These are phyloP conservation scores for Nyctibius bracteatus DNA, from an alignment of 2,113 vertebrate genomes.

Conservation along the genomic window DNA sequence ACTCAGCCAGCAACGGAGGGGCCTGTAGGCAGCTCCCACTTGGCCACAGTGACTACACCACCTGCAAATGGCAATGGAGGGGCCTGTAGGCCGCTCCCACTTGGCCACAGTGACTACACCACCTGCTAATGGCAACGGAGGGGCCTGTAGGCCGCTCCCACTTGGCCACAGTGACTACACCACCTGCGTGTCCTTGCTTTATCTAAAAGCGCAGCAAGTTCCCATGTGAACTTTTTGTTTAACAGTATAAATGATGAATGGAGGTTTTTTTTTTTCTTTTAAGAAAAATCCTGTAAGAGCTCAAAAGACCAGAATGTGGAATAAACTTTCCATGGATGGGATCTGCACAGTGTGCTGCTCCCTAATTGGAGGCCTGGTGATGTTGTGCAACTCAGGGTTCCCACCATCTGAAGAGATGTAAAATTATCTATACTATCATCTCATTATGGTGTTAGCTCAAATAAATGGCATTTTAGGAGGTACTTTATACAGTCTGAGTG, in stretches of 20 bases:
- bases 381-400: not conserved
- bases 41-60: too few relatives aligned
- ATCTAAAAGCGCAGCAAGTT: not conserved
- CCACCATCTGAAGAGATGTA: not conserved
- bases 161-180: too few relatives aligned
- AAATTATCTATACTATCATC: not conserved
- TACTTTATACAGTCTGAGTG: not conserved
- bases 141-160: too few relatives aligned
- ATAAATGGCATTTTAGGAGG: not conserved
- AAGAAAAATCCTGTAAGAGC: not conserved
- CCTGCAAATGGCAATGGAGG: too few relatives aligned
- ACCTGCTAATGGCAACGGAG: too few relatives aligned
- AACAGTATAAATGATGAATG: not conserved
- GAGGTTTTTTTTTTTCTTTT: not conserved
- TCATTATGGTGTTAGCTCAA: not conserved
- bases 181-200: not conserved
- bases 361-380: accelerated
- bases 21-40: too few relatives aligned
- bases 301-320: not conserved
- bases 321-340: not conserved
- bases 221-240: not conserved
- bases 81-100: too few relatives aligned
- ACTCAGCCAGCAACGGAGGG: not conserved
- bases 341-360: not conserved
- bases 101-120: too few relatives aligned